phyloP scores from a whole-genome alignment of 2,797 vertebrate species.

The Catamblyrhynchus diadema region DNA sequence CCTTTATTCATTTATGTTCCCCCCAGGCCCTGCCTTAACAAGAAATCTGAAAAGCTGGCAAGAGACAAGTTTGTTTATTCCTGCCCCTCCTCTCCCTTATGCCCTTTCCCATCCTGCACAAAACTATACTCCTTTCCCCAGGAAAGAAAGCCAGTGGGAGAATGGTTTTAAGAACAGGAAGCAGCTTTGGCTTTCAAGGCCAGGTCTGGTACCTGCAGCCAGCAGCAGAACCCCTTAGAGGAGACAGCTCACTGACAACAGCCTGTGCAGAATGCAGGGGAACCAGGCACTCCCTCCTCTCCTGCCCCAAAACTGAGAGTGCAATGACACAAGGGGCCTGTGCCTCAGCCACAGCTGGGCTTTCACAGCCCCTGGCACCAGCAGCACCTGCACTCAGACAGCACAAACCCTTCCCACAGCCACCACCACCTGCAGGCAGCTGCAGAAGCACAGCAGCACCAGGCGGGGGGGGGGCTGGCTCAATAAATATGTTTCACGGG shows the following conservation, averaged over 20 bases:
- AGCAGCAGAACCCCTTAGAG: neutral
- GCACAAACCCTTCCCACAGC: neutral
- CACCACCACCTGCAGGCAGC: fast-evolving
- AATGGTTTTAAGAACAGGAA: neutral
- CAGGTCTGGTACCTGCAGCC: neutral
- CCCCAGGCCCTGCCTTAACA: neutral
- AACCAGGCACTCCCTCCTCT: neutral
- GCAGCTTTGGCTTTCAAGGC: neutral
- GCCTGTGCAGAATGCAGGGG: neutral
- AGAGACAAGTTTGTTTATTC: neutral
- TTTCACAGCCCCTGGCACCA: neutral
- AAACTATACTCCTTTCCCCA: neutral
- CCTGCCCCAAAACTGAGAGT: neutral
- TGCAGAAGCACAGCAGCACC: neutral
- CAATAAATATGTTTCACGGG: neutral
- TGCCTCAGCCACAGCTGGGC: neutral
- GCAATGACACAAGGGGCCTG: neutral
- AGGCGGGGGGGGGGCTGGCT: too few species aligned
- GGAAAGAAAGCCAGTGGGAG: fast-evolving
- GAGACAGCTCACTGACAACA: neutral
- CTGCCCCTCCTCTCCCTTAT: neutral
- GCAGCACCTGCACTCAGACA: neutral
- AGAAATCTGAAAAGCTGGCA: neutral
- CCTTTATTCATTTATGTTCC: neutral
- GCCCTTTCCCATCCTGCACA: neutral